A percentile compares a stretch with the other conserved stretches of the same genome.
Evolutionary conservation across 2,797 vertebrate genomes (phyloP).

Genomic region (Naso thynnoides): DNA sequence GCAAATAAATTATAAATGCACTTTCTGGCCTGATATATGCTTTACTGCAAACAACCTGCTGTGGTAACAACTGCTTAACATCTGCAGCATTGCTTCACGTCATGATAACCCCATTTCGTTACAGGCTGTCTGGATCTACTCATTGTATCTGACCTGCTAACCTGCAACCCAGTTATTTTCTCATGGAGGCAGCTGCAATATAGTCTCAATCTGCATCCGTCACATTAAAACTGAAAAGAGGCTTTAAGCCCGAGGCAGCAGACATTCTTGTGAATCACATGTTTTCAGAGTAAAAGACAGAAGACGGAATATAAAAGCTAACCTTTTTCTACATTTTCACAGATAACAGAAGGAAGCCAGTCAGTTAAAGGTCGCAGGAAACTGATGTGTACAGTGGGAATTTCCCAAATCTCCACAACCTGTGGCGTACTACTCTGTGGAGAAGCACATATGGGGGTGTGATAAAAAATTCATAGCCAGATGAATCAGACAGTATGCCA

Average conservation of each 20-base stretch:
- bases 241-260: conserved; percentile 17
- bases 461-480: conserved; percentile 51
- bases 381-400: conserved; percentile 21
- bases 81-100: conserved; percentile 4
- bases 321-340: conserved; percentile 35
- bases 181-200: conserved; percentile 2
- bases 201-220: conserved; percentile 14
- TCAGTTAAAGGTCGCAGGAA: conserved; percentile 32
- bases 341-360: conserved; percentile 36
- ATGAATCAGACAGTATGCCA: conserved; percentile 58
- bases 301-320: conserved; percentile 14
- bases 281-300: conserved; percentile 35
- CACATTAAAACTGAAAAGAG: conserved; percentile 12
- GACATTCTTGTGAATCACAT: conserved; percentile 10
- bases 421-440: conserved; percentile 15
- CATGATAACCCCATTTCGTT: conserved; percentile 17
- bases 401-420: conserved; percentile 45
- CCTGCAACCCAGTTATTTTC: conserved; percentile 5
- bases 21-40: conserved; percentile 1
- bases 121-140: neutral
- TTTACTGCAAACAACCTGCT: conserved; percentile 18
- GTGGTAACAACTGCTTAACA: conserved; percentile 10
- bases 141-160: conserved; percentile 14
- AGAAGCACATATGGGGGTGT: conserved; percentile 37
- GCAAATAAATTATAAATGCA: conserved; percentile 11